Evolutionary conservation across 2,113 vertebrate species (phyloP).

Genomic region (Leptosomus discolor): DNA sequence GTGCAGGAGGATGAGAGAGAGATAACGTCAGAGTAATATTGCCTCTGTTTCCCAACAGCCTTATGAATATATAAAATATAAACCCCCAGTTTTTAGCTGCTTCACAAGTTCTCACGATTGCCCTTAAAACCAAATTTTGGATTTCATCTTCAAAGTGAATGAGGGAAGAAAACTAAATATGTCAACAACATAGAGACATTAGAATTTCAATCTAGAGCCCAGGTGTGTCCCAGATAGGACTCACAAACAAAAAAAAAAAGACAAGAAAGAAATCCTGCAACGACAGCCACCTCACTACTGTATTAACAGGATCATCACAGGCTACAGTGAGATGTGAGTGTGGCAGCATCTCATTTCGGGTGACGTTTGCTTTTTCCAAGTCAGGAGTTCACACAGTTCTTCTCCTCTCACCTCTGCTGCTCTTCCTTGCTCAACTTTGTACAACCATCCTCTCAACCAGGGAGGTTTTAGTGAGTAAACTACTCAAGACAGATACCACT

Average conservation of each 20-base stretch:
- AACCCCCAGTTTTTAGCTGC: background rate
- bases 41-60: background rate
- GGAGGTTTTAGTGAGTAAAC: background rate
- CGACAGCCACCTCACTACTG: background rate
- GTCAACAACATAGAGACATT: background rate
- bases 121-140: background rate
- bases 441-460: background rate
- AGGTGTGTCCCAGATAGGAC: background rate
- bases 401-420: background rate
- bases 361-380: background rate
- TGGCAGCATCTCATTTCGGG: background rate
- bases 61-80: background rate
- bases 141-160: conserved; percentile 6
- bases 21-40: background rate
- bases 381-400: background rate
- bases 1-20: background rate
- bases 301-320: background rate
- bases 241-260: background rate
- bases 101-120: background rate
- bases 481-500: background rate
- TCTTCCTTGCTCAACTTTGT: background rate
- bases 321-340: background rate
- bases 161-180: background rate
- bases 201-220: background rate
- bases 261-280: background rate